These are phyloP conservation scores for Agelas oroides DNA, from an alignment of 37 sponge, comb jelly and placozoan species.

Conservation along the genomic window DNA sequence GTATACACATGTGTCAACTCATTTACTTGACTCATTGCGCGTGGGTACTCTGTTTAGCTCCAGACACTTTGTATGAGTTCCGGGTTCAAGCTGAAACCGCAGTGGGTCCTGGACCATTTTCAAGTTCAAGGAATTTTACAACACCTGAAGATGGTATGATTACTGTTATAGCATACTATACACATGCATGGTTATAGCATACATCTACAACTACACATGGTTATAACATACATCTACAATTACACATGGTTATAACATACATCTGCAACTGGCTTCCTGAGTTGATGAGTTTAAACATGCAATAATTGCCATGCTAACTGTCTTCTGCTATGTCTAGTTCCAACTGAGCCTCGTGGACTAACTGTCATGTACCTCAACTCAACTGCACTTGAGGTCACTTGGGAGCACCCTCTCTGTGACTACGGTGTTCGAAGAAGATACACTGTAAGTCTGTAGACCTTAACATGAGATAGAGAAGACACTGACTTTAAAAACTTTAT, in stretches of 20 bases:
- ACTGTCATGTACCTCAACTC: slow-evolving; percentile 13
- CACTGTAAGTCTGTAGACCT: slow-evolving; percentile 22
- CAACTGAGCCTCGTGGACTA: slow-evolving; percentile 6
- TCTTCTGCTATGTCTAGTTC: neutral
- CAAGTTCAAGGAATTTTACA: slow-evolving; percentile 10
- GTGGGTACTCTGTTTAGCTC: slow-evolving; percentile 20
- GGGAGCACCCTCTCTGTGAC: slow-evolving; percentile 33
- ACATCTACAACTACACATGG: no score
- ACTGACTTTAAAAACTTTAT: neutral
- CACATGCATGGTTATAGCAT: no score
- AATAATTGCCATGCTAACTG: neutral
- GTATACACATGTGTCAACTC: neutral
- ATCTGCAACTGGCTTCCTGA: no score
- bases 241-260: neutral
- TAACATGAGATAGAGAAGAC: no score
- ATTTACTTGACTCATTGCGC: neutral
- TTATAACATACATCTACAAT: neutral
- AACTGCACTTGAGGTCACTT: slow-evolving; percentile 18
- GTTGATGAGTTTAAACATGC: neutral
- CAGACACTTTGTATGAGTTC: slow-evolving; percentile 41
- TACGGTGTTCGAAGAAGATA: slow-evolving; percentile 38
- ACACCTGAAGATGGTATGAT: slow-evolving; percentile 40
- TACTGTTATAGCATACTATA: neutral
- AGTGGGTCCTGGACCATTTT: slow-evolving; percentile 37
- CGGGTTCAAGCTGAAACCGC: slow-evolving; percentile 24